These are phyloP conservation scores for Solenopsis invicta DNA, from an alignment of 1,140 invertebrate genomes.

Conservation along the genomic window DNA sequence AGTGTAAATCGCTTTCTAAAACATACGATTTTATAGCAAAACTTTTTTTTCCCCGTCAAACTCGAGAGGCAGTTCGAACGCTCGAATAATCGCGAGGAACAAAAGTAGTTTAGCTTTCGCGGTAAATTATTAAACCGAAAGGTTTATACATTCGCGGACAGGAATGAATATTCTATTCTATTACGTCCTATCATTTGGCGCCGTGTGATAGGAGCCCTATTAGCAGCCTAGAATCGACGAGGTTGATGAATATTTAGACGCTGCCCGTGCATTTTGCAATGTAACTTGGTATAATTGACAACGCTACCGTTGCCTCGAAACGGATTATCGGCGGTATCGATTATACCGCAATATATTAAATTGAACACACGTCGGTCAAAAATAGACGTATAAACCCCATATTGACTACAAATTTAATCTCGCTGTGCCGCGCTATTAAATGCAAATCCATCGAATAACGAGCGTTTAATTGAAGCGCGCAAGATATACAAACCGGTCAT, in stretches of 20 bases:
- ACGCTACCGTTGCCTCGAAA: conserved; percentile 33
- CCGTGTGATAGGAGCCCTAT: conserved; percentile 29
- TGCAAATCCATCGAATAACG: conserved; percentile 61
- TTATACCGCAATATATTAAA: conserved; percentile 61
- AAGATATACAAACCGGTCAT: conserved; percentile 51
- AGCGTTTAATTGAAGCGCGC: conserved; percentile 57
- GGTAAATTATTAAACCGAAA: conserved; percentile 37
- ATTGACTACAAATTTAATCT: conserved; percentile 65
- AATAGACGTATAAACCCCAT: conserved; percentile 48
- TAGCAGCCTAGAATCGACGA: conserved; percentile 29
- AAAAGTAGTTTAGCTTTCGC: not conserved
- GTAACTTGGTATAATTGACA: conserved; percentile 58
- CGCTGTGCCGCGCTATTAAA: conserved; percentile 50
- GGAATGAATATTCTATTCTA: conserved; percentile 53
- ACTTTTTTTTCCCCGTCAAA: not conserved
- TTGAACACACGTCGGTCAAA: conserved; percentile 55
- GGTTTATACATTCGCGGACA: conserved; percentile 6
- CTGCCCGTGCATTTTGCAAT: conserved; percentile 44
- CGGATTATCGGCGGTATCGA: conserved; percentile 49
- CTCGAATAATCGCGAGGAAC: not conserved
- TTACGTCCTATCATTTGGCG: conserved; percentile 6
- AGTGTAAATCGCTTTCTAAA: conserved; percentile 19
- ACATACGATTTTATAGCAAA: not conserved
- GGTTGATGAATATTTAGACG: conserved; percentile 58
- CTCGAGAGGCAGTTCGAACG: not conserved